A percentile compares a stretch with the other conserved stretches of the same genome.
phyloP scores from a whole-genome alignment of 2,888 invertebrate species.

The Aquatica leii region DNA sequence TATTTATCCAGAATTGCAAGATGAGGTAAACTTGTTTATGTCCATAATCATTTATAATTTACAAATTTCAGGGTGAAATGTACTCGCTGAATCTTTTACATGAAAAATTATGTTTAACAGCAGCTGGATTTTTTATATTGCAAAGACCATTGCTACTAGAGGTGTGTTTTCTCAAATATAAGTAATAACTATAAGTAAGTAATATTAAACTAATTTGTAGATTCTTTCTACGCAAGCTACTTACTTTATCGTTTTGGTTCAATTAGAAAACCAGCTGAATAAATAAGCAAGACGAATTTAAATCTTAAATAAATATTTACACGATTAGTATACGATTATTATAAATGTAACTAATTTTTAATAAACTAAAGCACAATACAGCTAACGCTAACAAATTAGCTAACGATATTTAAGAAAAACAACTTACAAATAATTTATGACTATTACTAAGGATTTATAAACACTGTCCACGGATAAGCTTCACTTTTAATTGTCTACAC shows the following conservation, averaged over 20 bases:
- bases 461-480: not conserved
- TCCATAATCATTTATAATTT: not conserved
- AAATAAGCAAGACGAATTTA: not conserved
- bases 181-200: not conserved
- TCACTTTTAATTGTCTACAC: too few species aligned
- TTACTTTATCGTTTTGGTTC: constrained; percentile 1
- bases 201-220: not conserved
- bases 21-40: not conserved
- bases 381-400: not conserved
- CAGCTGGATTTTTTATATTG: constrained; percentile 4
- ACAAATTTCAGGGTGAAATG: not conserved
- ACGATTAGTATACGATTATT: too few species aligned
- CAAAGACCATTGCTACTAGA: not conserved
- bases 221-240: constrained; percentile 6
- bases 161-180: not conserved
- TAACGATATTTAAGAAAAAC: too few species aligned
- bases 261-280: not conserved
- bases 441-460: not conserved
- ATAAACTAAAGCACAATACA: too few species aligned
- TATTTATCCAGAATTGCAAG: constrained; percentile 10
- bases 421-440: too few species aligned
- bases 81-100: not conserved
- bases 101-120: not conserved
- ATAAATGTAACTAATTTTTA: too few species aligned
- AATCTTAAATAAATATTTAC: too few species aligned